These are phyloP conservation scores for Lithobius niger DNA, from an alignment of 1,140 invertebrate species.

Conservation along the genomic window DNA sequence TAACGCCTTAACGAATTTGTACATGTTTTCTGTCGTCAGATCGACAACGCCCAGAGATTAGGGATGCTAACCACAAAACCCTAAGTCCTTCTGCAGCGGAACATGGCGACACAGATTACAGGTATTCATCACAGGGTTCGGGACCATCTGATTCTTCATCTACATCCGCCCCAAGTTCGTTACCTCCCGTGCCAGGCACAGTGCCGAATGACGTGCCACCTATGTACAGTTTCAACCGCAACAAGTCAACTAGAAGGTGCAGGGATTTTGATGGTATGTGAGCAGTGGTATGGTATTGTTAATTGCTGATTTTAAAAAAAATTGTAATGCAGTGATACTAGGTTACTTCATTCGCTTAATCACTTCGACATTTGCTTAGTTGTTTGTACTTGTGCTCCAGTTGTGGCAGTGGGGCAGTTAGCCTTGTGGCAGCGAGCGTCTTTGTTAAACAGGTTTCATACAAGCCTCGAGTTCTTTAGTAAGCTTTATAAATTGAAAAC, in stretches of 20 bases:
- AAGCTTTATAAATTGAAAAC: too few relatives aligned
- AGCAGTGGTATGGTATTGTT: too few relatives aligned
- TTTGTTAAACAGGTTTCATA: too few relatives aligned
- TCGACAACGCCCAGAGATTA: background rate
- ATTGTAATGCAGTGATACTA: too few relatives aligned
- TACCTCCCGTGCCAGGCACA: background rate
- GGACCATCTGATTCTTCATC: conserved; percentile 11
- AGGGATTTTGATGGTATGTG: conserved; percentile 38
- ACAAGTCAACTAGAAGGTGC: conserved; percentile 25
- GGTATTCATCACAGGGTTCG: conserved; percentile 7
- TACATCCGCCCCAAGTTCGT: conserved; percentile 17
- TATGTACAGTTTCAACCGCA: conserved; percentile 11
- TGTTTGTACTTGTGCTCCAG: too few relatives aligned
- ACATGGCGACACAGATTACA: conserved; percentile 16
- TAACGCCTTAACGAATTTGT: too few relatives aligned
- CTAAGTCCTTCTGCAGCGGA: background rate
- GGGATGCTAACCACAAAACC: conserved; percentile 6
- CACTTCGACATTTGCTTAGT: too few relatives aligned
- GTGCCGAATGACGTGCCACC: conserved; percentile 5
- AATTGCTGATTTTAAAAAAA: too few relatives aligned
- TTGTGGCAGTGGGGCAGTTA: too few relatives aligned
- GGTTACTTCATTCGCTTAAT: too few relatives aligned
- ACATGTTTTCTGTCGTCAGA: background rate
- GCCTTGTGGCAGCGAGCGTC: too few relatives aligned
- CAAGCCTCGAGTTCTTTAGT: too few relatives aligned